Evolutionary conservation across 2,797 vertebrate genomes (phyloP).

Genomic region (Hyperoplus lanceolatus): DNA sequence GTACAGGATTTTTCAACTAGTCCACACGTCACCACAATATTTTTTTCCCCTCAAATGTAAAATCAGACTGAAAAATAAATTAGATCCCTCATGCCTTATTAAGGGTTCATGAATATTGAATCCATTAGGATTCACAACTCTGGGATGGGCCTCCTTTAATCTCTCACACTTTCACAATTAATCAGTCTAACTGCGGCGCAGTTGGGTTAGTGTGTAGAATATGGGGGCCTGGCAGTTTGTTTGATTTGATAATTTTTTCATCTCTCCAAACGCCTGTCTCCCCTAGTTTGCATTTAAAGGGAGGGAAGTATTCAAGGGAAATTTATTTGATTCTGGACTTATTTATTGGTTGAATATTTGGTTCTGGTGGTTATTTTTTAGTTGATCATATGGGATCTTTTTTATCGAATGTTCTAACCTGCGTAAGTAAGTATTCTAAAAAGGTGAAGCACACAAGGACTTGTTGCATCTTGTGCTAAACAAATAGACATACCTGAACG

Average conservation of each 20-base stretch:
- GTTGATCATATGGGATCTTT: background rate
- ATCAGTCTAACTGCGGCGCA: constrained; percentile 79
- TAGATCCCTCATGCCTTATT: constrained; percentile 75
- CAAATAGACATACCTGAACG: constrained; percentile 4
- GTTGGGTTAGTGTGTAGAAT: constrained; percentile 43
- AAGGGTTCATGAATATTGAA: constrained; percentile 80
- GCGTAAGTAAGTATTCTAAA: background rate
- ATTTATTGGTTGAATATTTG: background rate
- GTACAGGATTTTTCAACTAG: constrained; percentile 20
- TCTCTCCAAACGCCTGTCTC: constrained; percentile 39
- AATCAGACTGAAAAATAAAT: constrained; percentile 64
- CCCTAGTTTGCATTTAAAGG: background rate
- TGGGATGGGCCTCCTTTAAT: constrained; percentile 80
- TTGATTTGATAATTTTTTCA: constrained; percentile 66
- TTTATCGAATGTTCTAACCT: background rate
- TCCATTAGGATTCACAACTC: constrained; percentile 69
- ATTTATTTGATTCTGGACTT: background rate
- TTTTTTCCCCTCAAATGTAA: constrained; percentile 44
- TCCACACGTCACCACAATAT: constrained; percentile 38
- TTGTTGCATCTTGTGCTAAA: background rate
- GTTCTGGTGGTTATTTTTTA: background rate
- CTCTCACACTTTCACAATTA: constrained; percentile 80
- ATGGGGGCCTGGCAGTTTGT: constrained; percentile 47
- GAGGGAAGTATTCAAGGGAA: background rate
- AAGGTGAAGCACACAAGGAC: background rate